Evolutionary conservation across 92 coral and sea anemone species (phyloP), one percentile per base, ranked within the genome.

Genomic region (Phymanthus crucifer): DNA sequence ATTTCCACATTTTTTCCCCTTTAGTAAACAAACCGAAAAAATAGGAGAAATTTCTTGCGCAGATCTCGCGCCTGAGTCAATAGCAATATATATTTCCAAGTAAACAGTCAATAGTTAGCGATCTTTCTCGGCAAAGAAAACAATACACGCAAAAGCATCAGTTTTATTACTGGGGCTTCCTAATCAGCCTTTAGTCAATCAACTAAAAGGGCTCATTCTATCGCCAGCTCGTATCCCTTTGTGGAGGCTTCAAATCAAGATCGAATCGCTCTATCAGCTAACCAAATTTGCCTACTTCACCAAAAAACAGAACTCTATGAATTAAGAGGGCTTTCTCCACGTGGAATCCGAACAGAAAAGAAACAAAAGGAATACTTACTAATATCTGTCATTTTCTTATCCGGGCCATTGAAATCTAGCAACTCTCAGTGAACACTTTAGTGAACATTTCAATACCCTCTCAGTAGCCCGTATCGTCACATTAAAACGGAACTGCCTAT

Each of bases 21-120:
- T 35, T 70, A 83, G 14, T 10, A 8, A 43, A 43, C 48, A 43
- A 83, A 83, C 85, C 73, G 40, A 57, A 47, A 70, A 73, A 40
- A 56, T 67, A 12, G n/a, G 50, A 61, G 71, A 73, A 82, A 73
- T 31, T 27, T 26, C 38, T 71, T 46, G 56, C 70, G 67, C 78
- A 61, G 70, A 45, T 82, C 74, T 74, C 38, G 38, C 86, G 80
- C 79, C 86, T 83, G 87, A 66, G 54, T 77, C 76, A 83, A 83
- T 77, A 83, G 71, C 58, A 76, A 83, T 83, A 83, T 76, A 75
- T 83, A 66, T 50, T 65, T 48, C 77, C 76, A 75, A 52, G 87
- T 76, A 83, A 83, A 83, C 71, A 83, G 6, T 74, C 73, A 64
- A 88, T 73, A 77, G 66, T 61, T 72, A 73, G 47, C 70, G 71